Base-by-base conservation (phyloP, 2,113 vertebrate species). In the Lota lota region DNA sequence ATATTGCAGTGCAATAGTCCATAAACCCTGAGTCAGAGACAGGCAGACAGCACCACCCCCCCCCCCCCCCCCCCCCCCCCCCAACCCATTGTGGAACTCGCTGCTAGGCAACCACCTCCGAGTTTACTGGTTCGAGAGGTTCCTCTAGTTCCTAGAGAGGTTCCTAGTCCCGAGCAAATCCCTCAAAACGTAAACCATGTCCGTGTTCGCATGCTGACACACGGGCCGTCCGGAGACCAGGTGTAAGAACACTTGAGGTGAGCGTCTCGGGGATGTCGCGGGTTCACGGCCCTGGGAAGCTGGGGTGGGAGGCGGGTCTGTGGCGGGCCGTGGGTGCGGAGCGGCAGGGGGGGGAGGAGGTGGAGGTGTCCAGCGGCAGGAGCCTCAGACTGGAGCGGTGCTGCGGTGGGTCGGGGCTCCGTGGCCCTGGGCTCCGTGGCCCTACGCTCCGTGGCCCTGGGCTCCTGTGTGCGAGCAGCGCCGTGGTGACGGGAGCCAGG, bases 11-110 rank as follows among this genome's bases (percentile, higher is more conserved):
- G 83, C 83, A 88, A 83, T 94, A 93, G 75, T 93, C 92, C 94
- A 90, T 91, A 95, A 93, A 87, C 94, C 97, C 97, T 98, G 97
- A 99, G 96, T 95, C 94, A 94, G 84, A 93, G 90, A 88, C 89
- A 92, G 91, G 92, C 90, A 91, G 75, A 86, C 79, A 84, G 79
- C 77, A 75, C 7, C 28, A 3, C 3, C 28, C 28, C 3, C 28
- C 28, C 28, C 40, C 40, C 40, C 40, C 36, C 40, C 40, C 40
- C 0, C 40, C 40, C 66, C 75, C 56, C 69, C 84, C 68, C 68
- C 21, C 74, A 71, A 81, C 70, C 68, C 84, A 72, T 59, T 73
- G 73, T 33, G 79, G 68, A 78, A 84, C 53, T 17, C 80, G 73
- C 69, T 86, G 78, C 67, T 3, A 74, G 66, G 24, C 24, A 28